phyloP scores from a whole-genome alignment of 2,797 vertebrate genomes.

The Peromyscus eremicus region DNA sequence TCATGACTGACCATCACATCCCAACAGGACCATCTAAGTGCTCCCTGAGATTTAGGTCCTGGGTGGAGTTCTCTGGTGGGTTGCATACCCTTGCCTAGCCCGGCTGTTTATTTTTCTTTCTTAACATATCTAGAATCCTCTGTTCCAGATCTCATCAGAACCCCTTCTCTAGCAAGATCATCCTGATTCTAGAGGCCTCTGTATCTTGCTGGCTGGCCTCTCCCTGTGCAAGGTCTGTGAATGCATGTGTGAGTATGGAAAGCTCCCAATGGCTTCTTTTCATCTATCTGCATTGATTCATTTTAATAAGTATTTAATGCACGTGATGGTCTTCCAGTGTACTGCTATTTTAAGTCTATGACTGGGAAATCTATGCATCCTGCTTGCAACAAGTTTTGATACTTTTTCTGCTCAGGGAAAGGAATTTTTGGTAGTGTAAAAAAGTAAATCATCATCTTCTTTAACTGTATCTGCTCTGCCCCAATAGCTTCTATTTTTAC shows the following conservation, averaged over 20 bases:
- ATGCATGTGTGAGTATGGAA: background rate
- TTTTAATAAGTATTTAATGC: background rate
- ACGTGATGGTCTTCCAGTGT: background rate
- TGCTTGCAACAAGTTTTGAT: background rate
- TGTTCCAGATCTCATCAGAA: background rate
- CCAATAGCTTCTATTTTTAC: conserved; percentile 35
- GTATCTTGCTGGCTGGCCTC: background rate
- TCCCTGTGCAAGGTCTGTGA: background rate
- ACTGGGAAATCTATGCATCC: background rate
- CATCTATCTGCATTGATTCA: background rate
- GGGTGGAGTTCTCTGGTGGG: background rate
- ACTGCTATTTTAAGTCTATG: background rate
- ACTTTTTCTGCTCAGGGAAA: conserved; percentile 43
- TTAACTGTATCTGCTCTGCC: background rate
- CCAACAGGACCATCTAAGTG: background rate
- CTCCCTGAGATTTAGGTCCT: background rate
- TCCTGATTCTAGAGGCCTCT: background rate
- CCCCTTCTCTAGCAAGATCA: background rate
- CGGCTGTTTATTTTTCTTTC: background rate
- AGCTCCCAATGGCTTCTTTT: background rate
- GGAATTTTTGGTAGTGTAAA: background rate
- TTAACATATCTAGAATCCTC: background rate
- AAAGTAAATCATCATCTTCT: background rate
- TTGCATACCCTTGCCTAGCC: background rate
- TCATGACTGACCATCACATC: background rate